Percentiles rank a stretch among this genome's conserved stretches.
Evolutionary conservation across 1,140 invertebrate genomes (phyloP).

Genomic region (Andricus grossulariae): DNA sequence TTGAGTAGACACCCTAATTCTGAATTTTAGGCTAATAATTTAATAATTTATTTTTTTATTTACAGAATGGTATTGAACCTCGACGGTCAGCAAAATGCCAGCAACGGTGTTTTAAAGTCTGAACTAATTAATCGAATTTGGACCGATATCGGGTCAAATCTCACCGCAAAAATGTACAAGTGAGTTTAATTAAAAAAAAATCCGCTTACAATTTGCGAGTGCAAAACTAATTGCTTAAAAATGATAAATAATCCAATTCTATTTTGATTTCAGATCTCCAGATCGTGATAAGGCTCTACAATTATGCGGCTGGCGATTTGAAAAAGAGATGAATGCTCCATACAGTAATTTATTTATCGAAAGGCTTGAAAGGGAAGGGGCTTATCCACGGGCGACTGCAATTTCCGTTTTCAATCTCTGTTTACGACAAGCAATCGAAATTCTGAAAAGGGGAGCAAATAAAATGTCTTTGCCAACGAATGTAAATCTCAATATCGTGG

Average conservation of each 20-base stretch:
- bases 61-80: constrained; percentile 71
- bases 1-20: too few relatives aligned
- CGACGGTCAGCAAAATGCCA: constrained; percentile 63
- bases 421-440: constrained; percentile 88
- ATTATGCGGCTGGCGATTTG: constrained; percentile 91
- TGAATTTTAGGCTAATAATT: not conserved
- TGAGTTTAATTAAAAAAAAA: constrained; percentile 42
- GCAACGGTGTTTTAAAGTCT: constrained; percentile 67
- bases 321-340: constrained; percentile 77
- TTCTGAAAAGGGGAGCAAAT: constrained; percentile 83
- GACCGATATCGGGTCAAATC: constrained; percentile 72
- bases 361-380: constrained; percentile 79
- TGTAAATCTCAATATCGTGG: constrained; percentile 80
- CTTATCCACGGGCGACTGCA: constrained; percentile 90
- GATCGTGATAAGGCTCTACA: constrained; percentile 87
- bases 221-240: too few relatives aligned
- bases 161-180: constrained; percentile 72
- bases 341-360: constrained; percentile 78
- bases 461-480: constrained; percentile 67
- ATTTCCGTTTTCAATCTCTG: constrained; percentile 93
- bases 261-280: constrained; percentile 78
- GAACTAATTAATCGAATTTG: constrained; percentile 68
- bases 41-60: constrained; percentile 29
- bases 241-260: not conserved
- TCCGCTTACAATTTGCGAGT: not conserved